These are phyloP conservation scores for Linnaemya tessellans DNA, from an alignment of 2,888 invertebrate species.

Conservation along the genomic window DNA sequence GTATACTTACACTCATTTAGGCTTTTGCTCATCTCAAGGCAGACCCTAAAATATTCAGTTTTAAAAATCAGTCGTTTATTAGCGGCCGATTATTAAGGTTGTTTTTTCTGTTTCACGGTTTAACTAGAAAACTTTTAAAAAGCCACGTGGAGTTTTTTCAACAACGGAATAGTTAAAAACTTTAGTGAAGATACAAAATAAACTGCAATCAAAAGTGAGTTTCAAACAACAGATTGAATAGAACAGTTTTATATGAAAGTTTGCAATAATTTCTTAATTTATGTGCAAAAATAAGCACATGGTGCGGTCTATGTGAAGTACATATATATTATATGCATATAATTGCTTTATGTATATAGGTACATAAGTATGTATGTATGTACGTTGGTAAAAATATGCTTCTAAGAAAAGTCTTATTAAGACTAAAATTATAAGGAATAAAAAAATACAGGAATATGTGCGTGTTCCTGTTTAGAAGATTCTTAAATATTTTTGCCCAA, in stretches of 20 bases:
- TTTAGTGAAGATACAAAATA: slow-evolving; percentile 38
- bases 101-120: slow-evolving; percentile 72
- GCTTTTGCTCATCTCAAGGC: background rate
- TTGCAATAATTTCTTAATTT: background rate
- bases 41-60: slow-evolving; percentile 35
- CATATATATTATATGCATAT: background rate
- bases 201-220: slow-evolving; percentile 58
- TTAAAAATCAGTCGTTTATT: slow-evolving; percentile 70
- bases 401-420: no score
- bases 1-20: no score
- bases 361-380: background rate
- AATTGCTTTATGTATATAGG: background rate
- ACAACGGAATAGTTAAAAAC: slow-evolving; percentile 24
- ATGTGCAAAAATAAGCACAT: slow-evolving; percentile 27
- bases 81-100: slow-evolving; percentile 72
- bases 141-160: slow-evolving; percentile 76
- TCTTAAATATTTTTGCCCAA: background rate
- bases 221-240: background rate
- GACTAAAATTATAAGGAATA: no score
- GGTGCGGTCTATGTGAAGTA: slow-evolving; percentile 5
- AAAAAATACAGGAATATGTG: no score
- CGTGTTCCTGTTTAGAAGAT: no score
- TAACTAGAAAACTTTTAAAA: slow-evolving; percentile 68
- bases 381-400: background rate
- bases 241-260: slow-evolving; percentile 12